phyloP scores from a whole-genome alignment of 2,113 vertebrate genomes.

The Grammomys surdaster region DNA sequence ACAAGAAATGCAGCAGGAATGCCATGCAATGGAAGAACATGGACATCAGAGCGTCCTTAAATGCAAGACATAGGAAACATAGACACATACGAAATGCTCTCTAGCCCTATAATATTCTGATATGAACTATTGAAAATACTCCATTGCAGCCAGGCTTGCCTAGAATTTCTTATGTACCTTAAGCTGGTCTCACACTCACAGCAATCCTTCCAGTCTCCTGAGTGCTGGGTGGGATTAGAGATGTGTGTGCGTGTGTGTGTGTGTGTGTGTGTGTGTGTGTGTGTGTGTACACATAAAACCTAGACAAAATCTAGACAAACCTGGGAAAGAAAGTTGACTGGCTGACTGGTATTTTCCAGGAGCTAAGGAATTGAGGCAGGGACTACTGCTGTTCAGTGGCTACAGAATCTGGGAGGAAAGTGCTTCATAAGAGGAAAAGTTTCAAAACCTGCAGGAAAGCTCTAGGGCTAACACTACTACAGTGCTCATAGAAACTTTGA shows the following conservation, averaged over 20 bases:
- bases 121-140: neutral
- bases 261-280: neutral
- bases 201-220: neutral
- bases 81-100: neutral
- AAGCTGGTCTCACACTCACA: neutral
- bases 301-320: neutral
- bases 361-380: rapidly evolving
- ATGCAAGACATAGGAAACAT: neutral
- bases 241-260: neutral
- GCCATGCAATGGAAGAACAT: neutral
- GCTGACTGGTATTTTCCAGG: neutral
- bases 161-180: neutral
- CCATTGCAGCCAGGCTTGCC: neutral
- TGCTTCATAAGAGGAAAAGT: neutral
- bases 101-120: neutral
- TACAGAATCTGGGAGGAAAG: neutral
- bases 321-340: neutral
- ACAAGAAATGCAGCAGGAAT: neutral
- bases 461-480: neutral
- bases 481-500: neutral
- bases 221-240: neutral
- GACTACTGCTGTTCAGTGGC: rapidly evolving
- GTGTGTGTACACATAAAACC: no score
- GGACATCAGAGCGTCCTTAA: neutral
- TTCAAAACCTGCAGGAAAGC: neutral